Base-by-base conservation (phyloP, 2,113 vertebrate species). In the Romanogobio albipinnatus region DNA sequence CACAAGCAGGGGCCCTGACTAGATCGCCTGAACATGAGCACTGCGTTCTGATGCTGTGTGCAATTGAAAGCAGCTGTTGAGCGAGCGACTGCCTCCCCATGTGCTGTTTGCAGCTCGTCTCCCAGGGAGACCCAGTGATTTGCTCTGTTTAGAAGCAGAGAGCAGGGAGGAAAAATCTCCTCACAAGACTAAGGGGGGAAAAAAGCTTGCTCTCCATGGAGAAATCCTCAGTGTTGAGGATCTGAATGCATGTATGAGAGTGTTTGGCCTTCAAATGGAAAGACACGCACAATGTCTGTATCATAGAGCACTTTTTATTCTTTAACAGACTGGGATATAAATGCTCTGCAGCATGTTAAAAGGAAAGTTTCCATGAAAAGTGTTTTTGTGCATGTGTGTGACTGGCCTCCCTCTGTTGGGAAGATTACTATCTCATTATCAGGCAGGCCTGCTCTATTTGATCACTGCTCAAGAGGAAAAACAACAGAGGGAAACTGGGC, bases 61-160 rank as follows among this genome's bases (percentile, higher is more conserved):
- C 91, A 94, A 95, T 94, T 93, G 92, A 91, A 94, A 94, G 91
- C 93, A 95, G 94, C 93, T 94, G 94, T 92, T 91, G 84, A 87
- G 90, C 89, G 90, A 90, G 91, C 89, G 91, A 93, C 86, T 85
- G 90, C 91, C 89, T 89, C 89, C 89, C 88, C 79, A 85, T 59
- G 84, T 56, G 83, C 82, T 92, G 93, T 94, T 93, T 94, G 91
- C 91, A 89, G 87, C 86, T 77, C 68, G 91, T 94, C 90, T 93
- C 94, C 94, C 92, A 89, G 91, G 92, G 93, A 89, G 90, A 94
- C 89, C 43, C 80, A 86, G 88, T 92, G 91, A 89, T 94, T 93
- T 92, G 91, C 91, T 92, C 89, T 90, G 91, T 93, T 93, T 93
- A 90, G 92, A 89, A 88, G 89, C 13, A n/a, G 82, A 85, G 86